Percentiles rank a stretch among this genome's conserved stretches.
These are phyloP conservation scores for Oryctes rhinoceros DNA, from an alignment of 1,140 invertebrate genomes.

Conservation along the genomic window DNA sequence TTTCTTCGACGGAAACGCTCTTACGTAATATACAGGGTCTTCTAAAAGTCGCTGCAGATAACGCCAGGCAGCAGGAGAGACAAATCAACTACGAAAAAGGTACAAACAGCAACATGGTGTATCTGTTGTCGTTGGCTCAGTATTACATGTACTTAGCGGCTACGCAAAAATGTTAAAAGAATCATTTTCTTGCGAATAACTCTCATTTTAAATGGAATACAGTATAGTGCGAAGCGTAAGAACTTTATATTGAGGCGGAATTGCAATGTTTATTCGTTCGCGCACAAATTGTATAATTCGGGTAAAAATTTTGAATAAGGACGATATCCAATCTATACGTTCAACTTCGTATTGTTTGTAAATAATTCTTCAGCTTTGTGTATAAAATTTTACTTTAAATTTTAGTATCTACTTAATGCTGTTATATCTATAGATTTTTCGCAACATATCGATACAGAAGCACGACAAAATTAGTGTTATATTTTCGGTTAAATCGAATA, in stretches of 20 bases:
- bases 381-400: constrained; percentile 12
- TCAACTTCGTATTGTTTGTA: constrained; percentile 4
- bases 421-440: background rate
- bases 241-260: background rate
- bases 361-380: background rate
- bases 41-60: constrained; percentile 93
- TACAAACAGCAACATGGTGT: constrained; percentile 66
- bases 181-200: too few species aligned
- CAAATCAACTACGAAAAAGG: constrained; percentile 97
- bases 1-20: constrained; percentile 89
- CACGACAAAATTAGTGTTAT: background rate
- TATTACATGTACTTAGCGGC: constrained; percentile 61
- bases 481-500: background rate
- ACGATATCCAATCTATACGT: too few species aligned
- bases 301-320: too few species aligned
- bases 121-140: constrained; percentile 60
- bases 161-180: constrained; percentile 57
- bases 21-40: constrained; percentile 94
- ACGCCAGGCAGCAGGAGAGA: constrained; percentile 92
- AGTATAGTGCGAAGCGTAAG: background rate
- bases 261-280: background rate
- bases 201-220: background rate
- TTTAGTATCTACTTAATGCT: background rate
- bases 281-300: background rate
- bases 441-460: background rate